Evolutionary conservation across 2,888 invertebrate species (phyloP).

Genomic region (Sipha maydis): DNA sequence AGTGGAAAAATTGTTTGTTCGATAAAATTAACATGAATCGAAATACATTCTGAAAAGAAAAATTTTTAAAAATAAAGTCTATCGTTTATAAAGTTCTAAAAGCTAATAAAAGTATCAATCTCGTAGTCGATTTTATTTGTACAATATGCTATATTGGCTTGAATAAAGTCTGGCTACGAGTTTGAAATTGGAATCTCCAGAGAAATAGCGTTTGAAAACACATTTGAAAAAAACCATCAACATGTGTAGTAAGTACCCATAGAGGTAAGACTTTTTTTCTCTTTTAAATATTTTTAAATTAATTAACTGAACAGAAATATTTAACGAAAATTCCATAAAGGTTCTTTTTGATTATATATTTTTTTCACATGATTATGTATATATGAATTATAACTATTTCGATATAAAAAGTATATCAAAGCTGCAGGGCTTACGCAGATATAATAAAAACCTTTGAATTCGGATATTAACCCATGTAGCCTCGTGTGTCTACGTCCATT

Average conservation of each 20-base stretch:
- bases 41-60: neutral
- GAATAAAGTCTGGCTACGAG: neutral
- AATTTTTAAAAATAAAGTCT: neutral
- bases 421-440: neutral
- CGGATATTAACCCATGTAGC: neutral
- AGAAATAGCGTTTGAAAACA: neutral
- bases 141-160: neutral
- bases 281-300: conserved; percentile 16
- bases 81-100: neutral
- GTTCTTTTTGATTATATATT: neutral
- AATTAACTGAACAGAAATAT: conserved; percentile 36
- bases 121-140: neutral
- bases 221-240: conserved; percentile 2
- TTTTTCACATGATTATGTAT: conserved; percentile 9
- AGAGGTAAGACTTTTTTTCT: neutral
- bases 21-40: no score
- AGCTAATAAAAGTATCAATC: neutral
- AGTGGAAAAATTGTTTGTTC: no score
- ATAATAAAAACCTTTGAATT: conserved; percentile 16
- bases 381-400: conserved; percentile 27
- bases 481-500: neutral
- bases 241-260: neutral
- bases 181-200: conserved; percentile 11
- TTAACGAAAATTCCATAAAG: neutral
- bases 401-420: neutral